A percentile compares a stretch with the other conserved stretches of the same genome.
Evolutionary conservation across 92 coral and sea anemone species (phyloP).

Genomic region (Nematostella vectensis): DNA sequence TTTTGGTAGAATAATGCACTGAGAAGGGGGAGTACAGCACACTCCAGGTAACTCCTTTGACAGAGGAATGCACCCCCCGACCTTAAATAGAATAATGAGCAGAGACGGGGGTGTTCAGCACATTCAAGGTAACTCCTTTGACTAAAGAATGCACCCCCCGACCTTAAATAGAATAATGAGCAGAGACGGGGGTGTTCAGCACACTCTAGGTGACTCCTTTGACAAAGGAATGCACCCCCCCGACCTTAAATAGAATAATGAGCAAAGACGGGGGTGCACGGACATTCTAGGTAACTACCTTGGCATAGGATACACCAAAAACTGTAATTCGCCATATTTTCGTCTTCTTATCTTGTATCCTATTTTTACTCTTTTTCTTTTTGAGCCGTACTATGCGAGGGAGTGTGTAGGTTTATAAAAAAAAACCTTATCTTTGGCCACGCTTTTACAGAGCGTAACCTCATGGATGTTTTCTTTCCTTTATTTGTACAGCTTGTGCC

Average conservation of each 20-base stretch:
- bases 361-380: no score
- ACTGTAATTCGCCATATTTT: no score
- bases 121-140: conserved; percentile 47
- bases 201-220: conserved; percentile 45
- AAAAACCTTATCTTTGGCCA: no score
- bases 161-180: conserved; percentile 4
- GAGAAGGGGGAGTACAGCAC: conserved; percentile 37
- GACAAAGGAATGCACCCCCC: no score
- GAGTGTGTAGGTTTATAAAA: no score
- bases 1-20: conserved; percentile 9
- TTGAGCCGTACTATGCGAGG: no score
- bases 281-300: conserved; percentile 57
- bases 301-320: no score
- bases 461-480: no score
- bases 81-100: conserved; percentile 9
- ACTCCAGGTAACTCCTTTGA: conserved; percentile 48
- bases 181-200: conserved; percentile 37
- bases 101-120: conserved; percentile 33
- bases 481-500: conserved; percentile 19
- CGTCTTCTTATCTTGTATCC: no score
- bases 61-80: no score
- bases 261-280: conserved; percentile 35
- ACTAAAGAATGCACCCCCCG: no score
- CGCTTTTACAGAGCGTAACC: no score
- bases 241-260: background rate